Evolutionary conservation across 2,888 invertebrate genomes (phyloP).

Genomic region (Mantis religiosa): DNA sequence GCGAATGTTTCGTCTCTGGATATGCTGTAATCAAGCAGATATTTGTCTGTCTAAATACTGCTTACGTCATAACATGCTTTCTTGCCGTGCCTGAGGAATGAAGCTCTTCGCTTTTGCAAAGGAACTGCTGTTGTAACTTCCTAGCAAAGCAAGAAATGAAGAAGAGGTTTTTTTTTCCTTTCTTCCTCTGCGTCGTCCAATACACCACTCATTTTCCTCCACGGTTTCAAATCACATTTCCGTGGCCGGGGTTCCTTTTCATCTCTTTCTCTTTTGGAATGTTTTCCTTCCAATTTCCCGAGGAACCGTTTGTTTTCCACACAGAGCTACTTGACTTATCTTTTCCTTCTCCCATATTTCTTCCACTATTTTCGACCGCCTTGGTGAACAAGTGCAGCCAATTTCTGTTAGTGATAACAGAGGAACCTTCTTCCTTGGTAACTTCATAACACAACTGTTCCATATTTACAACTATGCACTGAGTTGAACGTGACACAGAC

Average conservation of each 20-base stretch:
- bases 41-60: no score
- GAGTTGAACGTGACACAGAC: no score
- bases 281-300: slow-evolving; percentile 9
- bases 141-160: background rate
- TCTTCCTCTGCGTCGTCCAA: background rate
- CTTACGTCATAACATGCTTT: no score
- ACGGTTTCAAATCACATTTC: background rate
- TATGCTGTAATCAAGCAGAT: no score
- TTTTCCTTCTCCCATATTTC: background rate
- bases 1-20: no score
- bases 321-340: background rate
- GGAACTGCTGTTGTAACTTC: background rate
- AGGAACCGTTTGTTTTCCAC: background rate
- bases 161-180: background rate
- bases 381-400: no score
- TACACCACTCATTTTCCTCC: background rate
- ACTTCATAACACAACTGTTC: no score
- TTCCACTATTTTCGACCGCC: background rate
- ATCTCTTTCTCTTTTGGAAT: background rate
- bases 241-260: slow-evolving; percentile 1
- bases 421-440: no score
- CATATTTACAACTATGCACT: no score
- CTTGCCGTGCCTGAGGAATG: no score
- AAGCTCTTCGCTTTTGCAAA: background rate
- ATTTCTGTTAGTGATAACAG: no score